Percentiles rank a stretch among this genome's conserved stretches.
Evolutionary conservation across 2,888 invertebrate species (phyloP).

Genomic region (Dilophus febrilis): DNA sequence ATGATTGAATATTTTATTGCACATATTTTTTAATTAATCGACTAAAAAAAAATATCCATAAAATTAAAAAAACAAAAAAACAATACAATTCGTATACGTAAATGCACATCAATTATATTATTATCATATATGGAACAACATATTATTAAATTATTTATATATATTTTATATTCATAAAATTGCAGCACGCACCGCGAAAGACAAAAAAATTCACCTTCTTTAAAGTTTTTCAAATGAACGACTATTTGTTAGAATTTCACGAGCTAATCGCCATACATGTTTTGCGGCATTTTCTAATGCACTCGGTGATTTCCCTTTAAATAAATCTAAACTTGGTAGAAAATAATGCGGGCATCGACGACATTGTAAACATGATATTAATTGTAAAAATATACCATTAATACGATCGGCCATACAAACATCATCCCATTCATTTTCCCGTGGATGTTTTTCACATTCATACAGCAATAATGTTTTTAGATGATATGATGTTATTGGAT

Average conservation of each 20-base stretch:
- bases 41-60: too few species aligned
- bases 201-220: too few species aligned
- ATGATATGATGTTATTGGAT: constrained; percentile 83
- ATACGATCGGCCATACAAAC: constrained; percentile 76
- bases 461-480: constrained; percentile 79
- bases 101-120: too few species aligned
- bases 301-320: constrained; percentile 81
- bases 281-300: constrained; percentile 86
- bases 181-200: too few species aligned
- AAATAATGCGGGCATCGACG: constrained; percentile 92
- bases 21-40: too few species aligned
- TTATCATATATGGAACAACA: too few species aligned
- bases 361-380: constrained; percentile 91
- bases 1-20: too few species aligned
- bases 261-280: constrained; percentile 80
- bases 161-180: too few species aligned
- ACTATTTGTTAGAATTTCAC: constrained; percentile 84
- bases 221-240: constrained; percentile 81
- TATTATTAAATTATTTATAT: too few species aligned
- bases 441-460: constrained; percentile 92
- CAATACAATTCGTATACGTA: too few species aligned
- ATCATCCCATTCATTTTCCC: constrained; percentile 91
- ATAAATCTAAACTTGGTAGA: constrained; percentile 81
- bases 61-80: too few species aligned
- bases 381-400: constrained; percentile 84